Evolutionary conservation across 2,888 invertebrate species (phyloP).

Genomic region (Piscicola geometra): DNA sequence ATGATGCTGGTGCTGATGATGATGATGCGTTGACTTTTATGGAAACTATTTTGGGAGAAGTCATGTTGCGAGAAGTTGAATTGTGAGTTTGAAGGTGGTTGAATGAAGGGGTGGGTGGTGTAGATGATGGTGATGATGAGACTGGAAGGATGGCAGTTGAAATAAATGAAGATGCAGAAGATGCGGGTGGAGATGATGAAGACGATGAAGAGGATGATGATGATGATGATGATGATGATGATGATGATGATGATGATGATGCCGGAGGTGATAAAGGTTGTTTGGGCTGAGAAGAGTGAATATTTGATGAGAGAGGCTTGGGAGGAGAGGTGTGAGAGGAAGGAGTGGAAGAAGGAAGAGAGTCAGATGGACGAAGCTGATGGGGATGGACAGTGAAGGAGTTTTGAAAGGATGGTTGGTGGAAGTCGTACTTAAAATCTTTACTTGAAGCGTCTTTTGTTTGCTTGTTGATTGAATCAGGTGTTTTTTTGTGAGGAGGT

Average conservation of each 20-base stretch:
- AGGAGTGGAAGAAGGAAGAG: no score
- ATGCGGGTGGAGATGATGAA: not conserved
- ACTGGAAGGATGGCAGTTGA: not conserved
- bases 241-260: slow-evolving; percentile 17
- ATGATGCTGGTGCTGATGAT: not conserved
- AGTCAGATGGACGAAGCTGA: no score
- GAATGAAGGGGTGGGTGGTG: not conserved
- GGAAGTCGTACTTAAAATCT: no score
- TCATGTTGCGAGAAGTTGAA: not conserved
- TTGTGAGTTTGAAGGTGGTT: not conserved
- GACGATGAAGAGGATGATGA: not conserved
- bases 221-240: slow-evolving; percentile 27
- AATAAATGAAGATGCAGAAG: not conserved
- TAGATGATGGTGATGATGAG: slow-evolving; percentile 19
- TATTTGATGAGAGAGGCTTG: slow-evolving; percentile 10
- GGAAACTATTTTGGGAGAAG: not conserved
- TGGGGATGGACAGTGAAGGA: no score
- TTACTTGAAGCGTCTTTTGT: no score
- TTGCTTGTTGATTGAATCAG: no score
- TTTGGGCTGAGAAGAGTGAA: slow-evolving; percentile 7
- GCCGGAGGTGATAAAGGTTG: not conserved
- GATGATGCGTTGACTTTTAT: not conserved
- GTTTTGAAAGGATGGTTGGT: no score
- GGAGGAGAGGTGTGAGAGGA: not conserved
- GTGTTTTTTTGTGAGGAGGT: no score